phyloP scores from a whole-genome alignment of 2,888 invertebrate genomes.

The Cataglyphis livida region DNA sequence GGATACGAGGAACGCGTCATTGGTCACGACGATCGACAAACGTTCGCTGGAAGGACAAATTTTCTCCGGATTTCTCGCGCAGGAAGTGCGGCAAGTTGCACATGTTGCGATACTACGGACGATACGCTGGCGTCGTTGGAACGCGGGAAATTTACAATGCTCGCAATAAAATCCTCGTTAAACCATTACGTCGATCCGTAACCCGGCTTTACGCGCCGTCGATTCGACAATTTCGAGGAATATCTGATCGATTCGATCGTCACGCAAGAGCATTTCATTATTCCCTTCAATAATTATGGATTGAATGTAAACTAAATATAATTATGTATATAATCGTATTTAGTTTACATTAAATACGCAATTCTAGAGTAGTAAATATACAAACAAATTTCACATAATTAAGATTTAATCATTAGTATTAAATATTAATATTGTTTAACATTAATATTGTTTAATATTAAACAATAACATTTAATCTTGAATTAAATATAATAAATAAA shows the following conservation, averaged over 20 bases:
- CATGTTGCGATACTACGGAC: not conserved
- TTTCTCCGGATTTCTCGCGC: slow-evolving; percentile 51
- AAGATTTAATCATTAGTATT: not conserved
- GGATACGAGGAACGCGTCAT: slow-evolving; percentile 59
- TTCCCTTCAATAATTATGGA: not conserved
- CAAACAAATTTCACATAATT: not conserved
- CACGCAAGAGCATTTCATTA: not conserved
- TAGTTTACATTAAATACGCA: not conserved
- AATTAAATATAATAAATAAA: not conserved
- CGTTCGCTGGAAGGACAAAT: slow-evolving; percentile 52
- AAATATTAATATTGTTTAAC: not conserved
- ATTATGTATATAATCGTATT: not conserved
- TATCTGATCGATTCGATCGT: not conserved
- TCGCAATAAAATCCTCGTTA: slow-evolving; percentile 65
- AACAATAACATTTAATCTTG: not conserved
- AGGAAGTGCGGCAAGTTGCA: slow-evolving; percentile 27
- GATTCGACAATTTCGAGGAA: slow-evolving; percentile 8
- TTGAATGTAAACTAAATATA: slow-evolving; percentile 4
- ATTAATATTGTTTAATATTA: not conserved
- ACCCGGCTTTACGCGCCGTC: slow-evolving; percentile 26
- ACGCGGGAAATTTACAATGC: slow-evolving; percentile 52
- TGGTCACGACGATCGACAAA: slow-evolving; percentile 46
- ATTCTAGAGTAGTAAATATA: not conserved
- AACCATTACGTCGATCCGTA: slow-evolving; percentile 51
- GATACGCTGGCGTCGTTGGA: slow-evolving; percentile 32